These are phyloP conservation scores for Drosophila barbarae DNA, from an alignment of 2,888 invertebrate species.

Conservation along the genomic window DNA sequence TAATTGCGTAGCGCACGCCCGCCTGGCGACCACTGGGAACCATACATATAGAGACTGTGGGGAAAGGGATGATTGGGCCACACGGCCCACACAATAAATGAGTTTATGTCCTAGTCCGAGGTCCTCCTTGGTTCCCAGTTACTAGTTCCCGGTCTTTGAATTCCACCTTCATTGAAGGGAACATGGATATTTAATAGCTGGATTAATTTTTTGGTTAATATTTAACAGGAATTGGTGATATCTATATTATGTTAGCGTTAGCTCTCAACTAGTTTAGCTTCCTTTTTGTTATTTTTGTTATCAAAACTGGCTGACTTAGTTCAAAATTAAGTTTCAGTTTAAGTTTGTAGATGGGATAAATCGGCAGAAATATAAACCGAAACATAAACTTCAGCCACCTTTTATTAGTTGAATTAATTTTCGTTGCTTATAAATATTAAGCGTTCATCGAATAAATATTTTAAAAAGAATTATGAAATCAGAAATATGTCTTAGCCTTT, in stretches of 20 bases:
- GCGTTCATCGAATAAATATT: not conserved
- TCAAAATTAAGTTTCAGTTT: no score
- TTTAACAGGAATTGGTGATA: no score
- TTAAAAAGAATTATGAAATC: not conserved
- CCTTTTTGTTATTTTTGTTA: no score
- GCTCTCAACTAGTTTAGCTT: no score
- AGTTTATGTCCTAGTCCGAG: slow-evolving; percentile 62
- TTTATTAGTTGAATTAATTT: not conserved
- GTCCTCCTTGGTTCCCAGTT: slow-evolving; percentile 7
- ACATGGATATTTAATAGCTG: not conserved
- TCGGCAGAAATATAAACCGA: no score
- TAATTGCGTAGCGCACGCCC: slow-evolving; percentile 71
- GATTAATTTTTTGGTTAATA: no score
- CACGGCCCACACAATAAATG: slow-evolving; percentile 65
- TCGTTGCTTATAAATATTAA: no score
- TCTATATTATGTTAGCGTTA: no score
- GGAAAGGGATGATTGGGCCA: not conserved
- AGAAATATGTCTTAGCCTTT: not conserved
- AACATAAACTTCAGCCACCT: no score
- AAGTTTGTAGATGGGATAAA: no score
- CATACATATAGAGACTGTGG: not conserved
- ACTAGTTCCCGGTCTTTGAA: not conserved
- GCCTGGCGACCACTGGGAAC: slow-evolving; percentile 58
- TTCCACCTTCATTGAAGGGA: not conserved
- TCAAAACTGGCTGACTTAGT: no score